Base-by-base conservation (phyloP, 2,797 vertebrate species). In the Brachyrhaphis roseni region DNA sequence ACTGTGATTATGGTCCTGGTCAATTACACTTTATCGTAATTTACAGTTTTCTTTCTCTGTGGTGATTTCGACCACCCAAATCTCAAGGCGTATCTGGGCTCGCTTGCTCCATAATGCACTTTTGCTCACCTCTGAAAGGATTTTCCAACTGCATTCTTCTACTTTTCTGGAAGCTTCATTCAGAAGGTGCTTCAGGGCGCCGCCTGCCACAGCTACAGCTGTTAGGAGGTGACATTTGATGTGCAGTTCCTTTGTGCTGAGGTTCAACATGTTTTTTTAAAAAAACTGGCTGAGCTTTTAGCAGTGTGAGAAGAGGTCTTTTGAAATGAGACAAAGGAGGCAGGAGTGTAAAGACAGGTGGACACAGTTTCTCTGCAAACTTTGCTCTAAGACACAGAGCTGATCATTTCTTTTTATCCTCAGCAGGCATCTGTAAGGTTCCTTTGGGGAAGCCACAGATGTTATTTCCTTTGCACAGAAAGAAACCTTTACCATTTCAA, bases 1-100 rank as follows among this genome's bases (percentile, higher is more conserved):
- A 11, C 57, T 78, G 73, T 62, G 59, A 74, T 87, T 55, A 20
- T 75, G 23, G 51, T 59, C 78, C 46, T 41, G 47, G 68, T 78
- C 74, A 49, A 74, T 89, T 80, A 76, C 46, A 62, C 87, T 86
- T 87, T 84, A 86, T 87, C 81, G 74, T 90, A 82, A 72, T 79
- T 36, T 72, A 80, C 53, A 2, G 55, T 80, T 76, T 74, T 78
- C 47, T 28, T 49, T 75, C 72, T n/a, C 43, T 11, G 7, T 15
- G 13, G 72, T 18, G 47, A 80, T 78, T 82, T 75, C 20, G 31
- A 34, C 62, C 28, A 82, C 49, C 7, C 36, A 78, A 77, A 79
- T 71, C 79, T 79, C 36, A 46, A 36, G 51, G 57, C 82, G 72
- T 59, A 8, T 64, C 26, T 8, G 16, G 26, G 31, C 45, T 18